These are phyloP conservation scores for Lepus townsendii DNA, from an alignment of 2,797 vertebrate species.

Conservation along the genomic window DNA sequence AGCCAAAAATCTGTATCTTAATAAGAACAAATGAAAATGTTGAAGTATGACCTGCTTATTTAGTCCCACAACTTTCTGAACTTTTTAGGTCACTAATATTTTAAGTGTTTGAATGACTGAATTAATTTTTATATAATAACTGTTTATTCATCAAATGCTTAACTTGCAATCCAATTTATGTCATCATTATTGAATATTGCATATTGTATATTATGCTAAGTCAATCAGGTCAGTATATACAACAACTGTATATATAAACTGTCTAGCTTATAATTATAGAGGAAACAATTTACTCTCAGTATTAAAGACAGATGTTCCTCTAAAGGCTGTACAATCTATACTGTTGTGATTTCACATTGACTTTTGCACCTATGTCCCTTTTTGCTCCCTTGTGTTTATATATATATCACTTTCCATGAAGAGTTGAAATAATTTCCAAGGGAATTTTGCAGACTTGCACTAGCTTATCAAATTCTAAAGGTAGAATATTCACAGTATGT, in stretches of 20 bases:
- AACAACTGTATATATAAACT: not conserved
- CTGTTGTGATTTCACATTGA: not conserved
- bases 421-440: not conserved
- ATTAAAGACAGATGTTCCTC: not conserved
- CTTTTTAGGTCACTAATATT: not conserved
- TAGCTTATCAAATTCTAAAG: not conserved
- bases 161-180: not conserved
- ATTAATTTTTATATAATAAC: not conserved
- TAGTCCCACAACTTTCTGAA: not conserved
- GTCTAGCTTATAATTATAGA: not conserved
- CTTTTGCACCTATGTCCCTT: not conserved
- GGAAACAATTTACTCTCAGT: not conserved
- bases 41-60: not conserved
- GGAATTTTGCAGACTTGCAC: not conserved
- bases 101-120: not conserved
- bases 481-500: not conserved
- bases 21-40: not conserved
- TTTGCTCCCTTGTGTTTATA: not conserved
- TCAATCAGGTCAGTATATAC: not conserved
- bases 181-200: not conserved
- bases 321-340: not conserved
- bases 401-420: not conserved
- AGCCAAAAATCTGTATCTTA: not conserved
- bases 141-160: conserved; percentile 17
- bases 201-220: not conserved